Base-by-base conservation (phyloP, 2,113 vertebrate species). In the Sciurus niger region DNA sequence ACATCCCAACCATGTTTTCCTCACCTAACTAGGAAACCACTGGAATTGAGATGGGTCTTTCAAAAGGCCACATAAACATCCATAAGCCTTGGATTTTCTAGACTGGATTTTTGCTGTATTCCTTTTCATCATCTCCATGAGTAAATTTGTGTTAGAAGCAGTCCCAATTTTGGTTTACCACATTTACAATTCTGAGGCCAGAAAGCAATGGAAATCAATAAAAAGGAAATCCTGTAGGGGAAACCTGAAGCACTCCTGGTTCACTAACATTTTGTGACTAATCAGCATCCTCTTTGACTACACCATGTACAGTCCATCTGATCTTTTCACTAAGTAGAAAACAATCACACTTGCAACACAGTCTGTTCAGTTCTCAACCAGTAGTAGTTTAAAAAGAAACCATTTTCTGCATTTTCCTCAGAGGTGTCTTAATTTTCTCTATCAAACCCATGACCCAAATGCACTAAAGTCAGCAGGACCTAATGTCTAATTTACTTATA, bases 401-500 rank as follows among this genome's bases (percentile, higher is more conserved):
- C 10, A 67, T 20, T 87, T 91, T 94, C 43, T 63, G n/a, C 60
- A 63, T 97, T 95, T 98, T 96, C 95, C 92, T 98, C 1, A 16
- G 97, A 95, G 88, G 63, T 84, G 58, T 93, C 84, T 97, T 98
- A 98, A 98, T 98, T 97, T 97, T 98, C 98, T 82, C 93, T 90
- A 91, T 97, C 96, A 96, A 97, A 95, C 90, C 97, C 87, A 96
- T 96, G 97, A 97, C 97, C 91, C 97, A 98, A 89, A 98, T 60
- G 72, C 58, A 97, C 95, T 97, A 88, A 96, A 98, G 98, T 96
- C 97, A 98, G 98, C 96, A 98, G 98, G 97, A 96, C 79, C 74
- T 82, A 98, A 94, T 16, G 90, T 96, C 98, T 97, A 96, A 98
- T 98, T 98, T 98, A 98, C 97, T 98, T 97, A 93, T 93, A 78